phyloP scores from a whole-genome alignment of 2,888 invertebrate species.

The Scaptomyza cyrtandrae region DNA sequence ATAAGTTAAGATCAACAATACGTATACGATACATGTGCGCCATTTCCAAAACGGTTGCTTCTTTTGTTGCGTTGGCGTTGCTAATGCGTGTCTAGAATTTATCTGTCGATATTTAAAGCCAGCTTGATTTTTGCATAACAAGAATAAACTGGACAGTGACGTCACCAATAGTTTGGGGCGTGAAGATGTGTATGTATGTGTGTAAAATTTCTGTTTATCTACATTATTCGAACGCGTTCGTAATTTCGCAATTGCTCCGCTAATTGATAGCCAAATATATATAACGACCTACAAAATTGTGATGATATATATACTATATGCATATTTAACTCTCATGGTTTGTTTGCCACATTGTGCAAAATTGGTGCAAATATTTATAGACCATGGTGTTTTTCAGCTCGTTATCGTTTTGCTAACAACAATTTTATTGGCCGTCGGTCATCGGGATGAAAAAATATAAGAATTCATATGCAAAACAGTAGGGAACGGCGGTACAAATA shows the following conservation, averaged over 20 bases:
- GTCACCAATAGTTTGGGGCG: constrained; percentile 42
- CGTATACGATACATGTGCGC: constrained; percentile 63
- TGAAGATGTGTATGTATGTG: background rate
- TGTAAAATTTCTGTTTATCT: constrained; percentile 17
- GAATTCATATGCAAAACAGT: constrained; percentile 52
- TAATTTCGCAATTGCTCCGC: constrained; percentile 38
- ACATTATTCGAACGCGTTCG: constrained; percentile 21
- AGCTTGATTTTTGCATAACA: constrained; percentile 48
- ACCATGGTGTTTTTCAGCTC: constrained; percentile 25
- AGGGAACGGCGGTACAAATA: constrained; percentile 25
- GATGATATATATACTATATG: background rate
- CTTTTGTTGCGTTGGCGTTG: constrained; percentile 46
- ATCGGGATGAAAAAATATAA: constrained; percentile 34
- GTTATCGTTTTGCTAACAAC: background rate
- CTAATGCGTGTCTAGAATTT: constrained; percentile 70
- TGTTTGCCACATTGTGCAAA: constrained; percentile 42
- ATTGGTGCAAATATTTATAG: constrained; percentile 52
- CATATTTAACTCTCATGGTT: background rate
- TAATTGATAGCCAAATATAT: constrained; percentile 50
- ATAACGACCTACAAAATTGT: background rate
- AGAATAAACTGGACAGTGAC: constrained; percentile 59
- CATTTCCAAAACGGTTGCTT: constrained; percentile 51
- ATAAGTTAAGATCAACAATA: constrained; percentile 19
- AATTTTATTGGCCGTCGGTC: background rate
- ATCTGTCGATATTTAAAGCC: constrained; percentile 36